Evolutionary conservation across 2,888 invertebrate species (phyloP).

Genomic region (Eupeodes luniger): DNA sequence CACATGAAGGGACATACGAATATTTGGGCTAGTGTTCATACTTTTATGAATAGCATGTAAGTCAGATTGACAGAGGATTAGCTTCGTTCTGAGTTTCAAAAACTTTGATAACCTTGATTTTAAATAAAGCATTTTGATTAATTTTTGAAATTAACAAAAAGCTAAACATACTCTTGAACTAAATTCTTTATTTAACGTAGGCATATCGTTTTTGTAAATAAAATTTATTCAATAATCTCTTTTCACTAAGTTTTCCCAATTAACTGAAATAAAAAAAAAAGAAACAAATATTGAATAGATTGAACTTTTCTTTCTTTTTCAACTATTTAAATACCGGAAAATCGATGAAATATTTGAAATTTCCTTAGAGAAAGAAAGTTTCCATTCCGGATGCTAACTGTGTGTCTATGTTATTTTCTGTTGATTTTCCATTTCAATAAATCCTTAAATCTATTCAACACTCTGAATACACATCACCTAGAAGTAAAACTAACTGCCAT

Average conservation of each 20-base stretch:
- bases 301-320: slow-evolving; percentile 6
- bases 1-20: too few relatives aligned
- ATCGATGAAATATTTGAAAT: slow-evolving; percentile 40
- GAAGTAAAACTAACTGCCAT: background rate
- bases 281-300: background rate
- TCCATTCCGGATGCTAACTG: slow-evolving; percentile 10
- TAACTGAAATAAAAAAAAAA: background rate
- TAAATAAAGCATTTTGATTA: too few relatives aligned
- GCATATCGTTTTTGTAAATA: background rate
- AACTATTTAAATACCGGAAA: slow-evolving; percentile 30
- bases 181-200: background rate
- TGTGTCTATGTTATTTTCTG: slow-evolving; percentile 26
- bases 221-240: background rate
- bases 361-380: slow-evolving; percentile 36
- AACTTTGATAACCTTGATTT: too few relatives aligned
- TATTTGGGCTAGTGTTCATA: too few relatives aligned
- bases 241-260: background rate
- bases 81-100: too few relatives aligned
- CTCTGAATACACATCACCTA: slow-evolving; percentile 51
- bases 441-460: slow-evolving; percentile 51
- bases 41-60: too few relatives aligned
- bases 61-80: too few relatives aligned
- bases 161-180: background rate
- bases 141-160: background rate
- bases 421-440: slow-evolving; percentile 69